phyloP scores from a whole-genome alignment of 2,888 invertebrate genomes.

The Cheilosia vulpina region DNA sequence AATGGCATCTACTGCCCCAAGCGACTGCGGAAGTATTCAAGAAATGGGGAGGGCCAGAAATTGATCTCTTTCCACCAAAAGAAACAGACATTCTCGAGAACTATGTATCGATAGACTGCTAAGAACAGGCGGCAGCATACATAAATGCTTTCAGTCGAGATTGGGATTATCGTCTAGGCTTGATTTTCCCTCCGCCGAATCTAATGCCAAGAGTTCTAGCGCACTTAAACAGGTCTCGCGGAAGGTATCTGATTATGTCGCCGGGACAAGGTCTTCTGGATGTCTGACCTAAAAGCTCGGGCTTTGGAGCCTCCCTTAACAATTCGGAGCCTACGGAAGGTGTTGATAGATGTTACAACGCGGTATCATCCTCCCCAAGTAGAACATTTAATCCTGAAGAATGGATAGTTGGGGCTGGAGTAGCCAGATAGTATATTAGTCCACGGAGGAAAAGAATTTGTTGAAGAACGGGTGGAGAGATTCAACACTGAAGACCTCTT shows the following conservation, averaged over 20 bases:
- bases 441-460: slow-evolving; percentile 4
- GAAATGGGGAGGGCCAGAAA: too few relatives aligned
- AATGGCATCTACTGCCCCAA: too few relatives aligned
- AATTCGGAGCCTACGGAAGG: too few relatives aligned
- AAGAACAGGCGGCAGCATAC: slow-evolving; percentile 10
- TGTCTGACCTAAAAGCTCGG: slow-evolving; percentile 30
- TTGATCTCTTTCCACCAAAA: too few relatives aligned
- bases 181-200: slow-evolving; percentile 32
- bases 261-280: slow-evolving; percentile 35
- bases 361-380: slow-evolving; percentile 10
- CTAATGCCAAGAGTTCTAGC: slow-evolving; percentile 35
- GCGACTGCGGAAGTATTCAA: too few relatives aligned
- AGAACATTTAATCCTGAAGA: slow-evolving; percentile 35
- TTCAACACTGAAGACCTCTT: slow-evolving; percentile 26
- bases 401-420: slow-evolving; percentile 37
- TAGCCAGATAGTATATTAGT: too few relatives aligned
- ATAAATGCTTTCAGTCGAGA: slow-evolving; percentile 17
- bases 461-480: slow-evolving; percentile 29
- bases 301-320: too few relatives aligned
- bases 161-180: slow-evolving; percentile 18
- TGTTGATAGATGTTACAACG: slow-evolving; percentile 14
- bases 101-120: too few relatives aligned
- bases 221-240: slow-evolving; percentile 33
- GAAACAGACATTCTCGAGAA: too few relatives aligned
- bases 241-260: slow-evolving; percentile 25